These are phyloP conservation scores for Microctonus brassicae DNA, from an alignment of 2,888 invertebrate genomes.

Conservation along the genomic window DNA sequence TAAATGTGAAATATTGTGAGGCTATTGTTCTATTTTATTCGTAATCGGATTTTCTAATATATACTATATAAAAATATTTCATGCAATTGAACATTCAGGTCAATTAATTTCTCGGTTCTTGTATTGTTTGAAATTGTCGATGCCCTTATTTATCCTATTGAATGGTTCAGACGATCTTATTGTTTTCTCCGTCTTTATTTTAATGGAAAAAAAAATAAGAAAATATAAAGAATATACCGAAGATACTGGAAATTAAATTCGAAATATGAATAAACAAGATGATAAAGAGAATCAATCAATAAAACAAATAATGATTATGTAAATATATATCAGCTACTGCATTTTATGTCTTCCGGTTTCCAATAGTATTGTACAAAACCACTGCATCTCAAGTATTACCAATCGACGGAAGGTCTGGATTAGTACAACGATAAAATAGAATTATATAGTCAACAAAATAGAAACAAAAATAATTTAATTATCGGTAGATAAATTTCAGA, in stretches of 20 bases:
- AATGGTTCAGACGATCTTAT: not conserved
- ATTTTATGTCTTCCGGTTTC: not conserved
- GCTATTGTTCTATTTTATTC: not conserved
- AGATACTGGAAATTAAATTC: not conserved
- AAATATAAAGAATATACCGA: not conserved
- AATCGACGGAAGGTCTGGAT: not conserved
- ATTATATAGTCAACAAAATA: not conserved
- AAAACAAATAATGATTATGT: too few relatives aligned
- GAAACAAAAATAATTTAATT: not conserved
- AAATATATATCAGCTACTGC: not conserved
- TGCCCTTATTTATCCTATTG: not conserved
- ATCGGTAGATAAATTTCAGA: not conserved
- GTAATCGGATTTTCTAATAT: not conserved
- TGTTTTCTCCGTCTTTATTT: not conserved
- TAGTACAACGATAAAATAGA: not conserved
- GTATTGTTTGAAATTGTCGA: not conserved
- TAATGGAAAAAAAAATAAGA: not conserved
- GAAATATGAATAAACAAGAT: not conserved
- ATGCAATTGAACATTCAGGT: not conserved
- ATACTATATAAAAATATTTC: not conserved
- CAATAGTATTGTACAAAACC: not conserved
- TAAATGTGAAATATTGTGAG: not conserved
- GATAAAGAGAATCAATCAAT: not conserved
- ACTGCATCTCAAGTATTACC: not conserved
- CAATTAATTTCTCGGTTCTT: not conserved